A percentile compares a stretch with the other conserved stretches of the same genome.
Conservation (phyloP, 2,113 vertebrate species). For the Cheilinus undulatus region DNA sequence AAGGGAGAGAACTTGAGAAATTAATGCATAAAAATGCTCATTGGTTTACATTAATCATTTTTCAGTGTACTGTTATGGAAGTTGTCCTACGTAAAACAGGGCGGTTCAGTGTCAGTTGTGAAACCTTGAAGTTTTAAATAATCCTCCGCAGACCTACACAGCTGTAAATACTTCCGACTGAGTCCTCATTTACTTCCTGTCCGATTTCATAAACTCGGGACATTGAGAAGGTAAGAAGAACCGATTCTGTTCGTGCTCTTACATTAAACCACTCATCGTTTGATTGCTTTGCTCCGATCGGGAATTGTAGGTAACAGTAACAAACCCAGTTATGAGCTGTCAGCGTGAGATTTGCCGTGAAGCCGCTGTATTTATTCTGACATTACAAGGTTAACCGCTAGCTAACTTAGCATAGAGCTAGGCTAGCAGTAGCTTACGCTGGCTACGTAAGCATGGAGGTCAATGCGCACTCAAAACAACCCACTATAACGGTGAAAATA, state of each 20-base stretch:
- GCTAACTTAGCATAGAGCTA: slow-evolving; percentile 33
- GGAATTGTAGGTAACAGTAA: accelerated
- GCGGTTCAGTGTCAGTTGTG: background rate
- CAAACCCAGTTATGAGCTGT: accelerated
- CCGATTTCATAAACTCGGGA: slow-evolving; percentile 62
- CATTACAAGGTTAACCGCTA: slow-evolving; percentile 64
- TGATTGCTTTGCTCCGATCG: too few relatives aligned
- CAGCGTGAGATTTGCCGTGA: background rate
- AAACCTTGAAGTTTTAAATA: slow-evolving; percentile 11
- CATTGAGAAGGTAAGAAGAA: slow-evolving; percentile 46
- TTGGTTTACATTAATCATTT: too few relatives aligned
- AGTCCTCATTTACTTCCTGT: slow-evolving; percentile 55
- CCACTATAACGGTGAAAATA: background rate
- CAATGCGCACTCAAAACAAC: slow-evolving; percentile 18
- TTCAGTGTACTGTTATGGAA: too few relatives aligned
- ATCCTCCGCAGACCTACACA: background rate
- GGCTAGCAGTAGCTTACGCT: slow-evolving; percentile 23
- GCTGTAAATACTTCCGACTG: slow-evolving; percentile 50
- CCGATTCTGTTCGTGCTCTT: background rate
- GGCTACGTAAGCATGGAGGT: slow-evolving; percentile 52
- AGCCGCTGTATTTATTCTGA: slow-evolving; percentile 34
- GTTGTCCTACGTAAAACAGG: background rate
- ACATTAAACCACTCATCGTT: accelerated
- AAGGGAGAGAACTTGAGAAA: too few relatives aligned
- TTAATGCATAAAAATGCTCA: too few relatives aligned